Evolutionary conservation across 2,113 vertebrate species (phyloP), one percentile per base, ranked within the genome.

Genomic region (Heptranchias perlo): DNA sequence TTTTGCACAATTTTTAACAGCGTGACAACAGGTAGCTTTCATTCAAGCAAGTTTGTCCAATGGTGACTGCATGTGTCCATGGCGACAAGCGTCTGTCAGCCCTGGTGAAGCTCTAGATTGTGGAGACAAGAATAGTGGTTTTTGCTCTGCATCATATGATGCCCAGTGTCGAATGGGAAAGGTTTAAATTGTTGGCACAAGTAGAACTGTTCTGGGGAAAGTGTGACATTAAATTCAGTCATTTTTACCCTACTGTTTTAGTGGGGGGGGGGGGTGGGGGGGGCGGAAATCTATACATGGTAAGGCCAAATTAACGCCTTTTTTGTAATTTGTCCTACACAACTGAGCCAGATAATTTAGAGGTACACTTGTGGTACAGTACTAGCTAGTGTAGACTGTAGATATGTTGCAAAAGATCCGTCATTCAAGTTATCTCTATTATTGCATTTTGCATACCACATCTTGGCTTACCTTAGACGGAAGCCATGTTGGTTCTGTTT

Each of bases 1-100:
- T 97, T 98, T 98, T 98, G 98, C 98, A 98, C 97, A 98, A 97
- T 96, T 97, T 96, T 97, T 62, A 62, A 92, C 54, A 93, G 89
- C 58, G 89, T 93, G 89, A 93, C 35, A 62, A 39, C 89, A 93
- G 89, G 89, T 93, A 93, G 89, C 89, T 93, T 93, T 91, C 14
- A 21, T 92, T 93, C n/a, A 54, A 93, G n/a, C 21, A 62, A 25
- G 89, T 39, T 64, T 93, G 13, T 58, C 87, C 58, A 61, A 39
- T 93, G 89, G 54, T 93, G 89, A 93, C 89, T 93, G 89, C 58
- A 39, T 23, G 58, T 62, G 58, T 62, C 35, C 52, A 35, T 91
- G 87, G 52, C 49, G 8, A 91, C 52, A 0, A 11, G 35, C 21
- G 31, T 89, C 86, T 92, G 87, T 58, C 52, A 44, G 61, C 54